Evolutionary conservation across 2,888 invertebrate genomes (phyloP), one percentile per base, ranked within the genome.

Genomic region (Lepidocyrtinus sp.): DNA sequence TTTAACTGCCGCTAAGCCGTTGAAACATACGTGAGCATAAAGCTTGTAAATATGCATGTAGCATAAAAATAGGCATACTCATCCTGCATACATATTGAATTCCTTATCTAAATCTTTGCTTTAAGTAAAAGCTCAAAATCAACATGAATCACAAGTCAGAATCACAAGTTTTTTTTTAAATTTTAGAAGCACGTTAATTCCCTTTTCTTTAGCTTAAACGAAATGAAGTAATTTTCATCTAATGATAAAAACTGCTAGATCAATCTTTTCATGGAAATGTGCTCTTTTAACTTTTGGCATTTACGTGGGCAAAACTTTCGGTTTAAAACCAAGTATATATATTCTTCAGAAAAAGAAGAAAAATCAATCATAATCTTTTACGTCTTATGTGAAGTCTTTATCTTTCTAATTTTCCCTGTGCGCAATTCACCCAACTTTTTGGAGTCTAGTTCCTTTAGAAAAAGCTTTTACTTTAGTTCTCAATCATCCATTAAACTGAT

Each of bases 401-500:
- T 55, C 55, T 55, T 36, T 55, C 55, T 55, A 55, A 55, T 55
- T 55, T 55, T 55, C 55, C 55, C 17, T 55, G 17, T n/a, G n/a
- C n/a, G n/a, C 15, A 55, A 55, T 55, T 3, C 55, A 55, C 5
- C 55, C 9, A 15, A 15, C 17, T n/a, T 55, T 55, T 55, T 55
- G 17, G 17, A 55, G 55, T 55, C 55, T n/a, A n/a, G n/a, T n/a
- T n/a, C n/a, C n/a, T n/a, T n/a, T n/a, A n/a, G n/a, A n/a, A n/a
- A 55, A 55, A 55, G 55, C 55, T n/a, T 15, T 55, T 55, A 36
- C 36, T 55, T 55, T 15, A 55, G 69, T 45, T 69, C 45, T 69
- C 69, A 69, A 69, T 69, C 69, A 69, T 69, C 69, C 69, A 69
- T 69, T 36, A 69, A 69, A 69, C 45, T 55, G 50, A 25, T 55